These are phyloP conservation scores for Eupithecia insigniata DNA, from an alignment of 2,888 invertebrate species.

Conservation along the genomic window DNA sequence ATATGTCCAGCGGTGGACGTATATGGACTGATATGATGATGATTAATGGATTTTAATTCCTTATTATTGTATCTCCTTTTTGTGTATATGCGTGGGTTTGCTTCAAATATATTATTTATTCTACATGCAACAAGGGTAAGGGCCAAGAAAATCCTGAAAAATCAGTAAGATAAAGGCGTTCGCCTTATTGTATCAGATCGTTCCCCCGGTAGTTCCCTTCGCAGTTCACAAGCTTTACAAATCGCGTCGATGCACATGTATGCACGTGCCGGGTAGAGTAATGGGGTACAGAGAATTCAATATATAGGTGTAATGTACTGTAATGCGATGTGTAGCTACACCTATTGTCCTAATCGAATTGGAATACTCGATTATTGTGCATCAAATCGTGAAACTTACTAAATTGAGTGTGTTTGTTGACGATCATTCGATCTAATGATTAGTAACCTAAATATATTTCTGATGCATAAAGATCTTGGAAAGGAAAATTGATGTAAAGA, in stretches of 20 bases:
- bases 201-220: constrained; percentile 42
- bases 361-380: not conserved
- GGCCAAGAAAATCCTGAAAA: constrained; percentile 24
- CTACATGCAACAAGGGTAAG: constrained; percentile 13
- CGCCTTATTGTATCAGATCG: constrained; percentile 37
- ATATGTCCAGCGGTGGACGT: too few relatives aligned
- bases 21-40: too few relatives aligned
- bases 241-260: constrained; percentile 54
- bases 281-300: constrained; percentile 21
- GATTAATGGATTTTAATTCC: too few relatives aligned
- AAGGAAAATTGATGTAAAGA: not conserved
- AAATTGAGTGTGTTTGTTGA: not conserved
- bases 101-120: too few relatives aligned
- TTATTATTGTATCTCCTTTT: too few relatives aligned
- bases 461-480: not conserved
- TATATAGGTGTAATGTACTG: constrained; percentile 8
- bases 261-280: constrained; percentile 54
- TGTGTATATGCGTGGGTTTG: too few relatives aligned
- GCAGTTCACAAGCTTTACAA: constrained; percentile 53
- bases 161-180: constrained; percentile 26
- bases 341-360: constrained; percentile 8
- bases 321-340: not conserved
- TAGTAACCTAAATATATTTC: not conserved
- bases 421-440: not conserved
- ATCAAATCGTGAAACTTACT: not conserved